A percentile compares a stretch with the other conserved stretches of the same genome.
Conservation (phyloP, 2,113 vertebrate genomes). For the Paralichthys olivaceus region DNA sequence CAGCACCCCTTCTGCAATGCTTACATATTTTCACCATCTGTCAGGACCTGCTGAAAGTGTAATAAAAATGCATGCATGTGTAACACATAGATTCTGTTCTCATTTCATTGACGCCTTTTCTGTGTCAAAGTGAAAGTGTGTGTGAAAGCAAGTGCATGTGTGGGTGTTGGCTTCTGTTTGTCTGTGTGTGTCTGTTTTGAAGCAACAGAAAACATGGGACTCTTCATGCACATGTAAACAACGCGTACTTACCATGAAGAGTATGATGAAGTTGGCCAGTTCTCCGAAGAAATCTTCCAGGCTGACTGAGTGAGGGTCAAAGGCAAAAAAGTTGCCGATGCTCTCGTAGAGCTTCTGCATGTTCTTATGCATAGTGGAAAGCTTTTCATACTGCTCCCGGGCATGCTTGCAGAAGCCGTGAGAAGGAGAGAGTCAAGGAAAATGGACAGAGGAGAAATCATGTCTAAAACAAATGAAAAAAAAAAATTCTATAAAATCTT, state of each 20-base stretch:
- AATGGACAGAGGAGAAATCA: slow-evolving; percentile 6
- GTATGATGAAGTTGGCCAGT: slow-evolving; percentile 89
- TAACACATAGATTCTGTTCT: slow-evolving; percentile 17
- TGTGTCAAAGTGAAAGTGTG: slow-evolving; percentile 17
- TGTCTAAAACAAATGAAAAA: slow-evolving; percentile 1
- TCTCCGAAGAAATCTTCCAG: slow-evolving; percentile 97
- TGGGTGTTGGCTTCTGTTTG: slow-evolving; percentile 37
- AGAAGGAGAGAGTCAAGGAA: slow-evolving; percentile 83
- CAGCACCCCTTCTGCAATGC: neutral
- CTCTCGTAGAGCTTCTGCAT: slow-evolving; percentile 95
- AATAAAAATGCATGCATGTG: neutral
- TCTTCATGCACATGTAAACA: neutral
- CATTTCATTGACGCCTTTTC: slow-evolving; percentile 21
- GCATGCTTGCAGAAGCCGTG: slow-evolving; percentile 93
- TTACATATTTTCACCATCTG: slow-evolving; percentile 10
- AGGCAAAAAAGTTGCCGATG: slow-evolving; percentile 92
- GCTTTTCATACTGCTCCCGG: slow-evolving; percentile 94
- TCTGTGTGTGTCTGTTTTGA: slow-evolving; percentile 4
- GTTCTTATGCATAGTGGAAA: slow-evolving; percentile 95
- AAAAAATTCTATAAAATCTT: neutral
- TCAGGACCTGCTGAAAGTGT: neutral
- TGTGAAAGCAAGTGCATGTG: slow-evolving; percentile 20
- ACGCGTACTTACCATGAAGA: slow-evolving; percentile 91
- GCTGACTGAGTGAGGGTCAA: slow-evolving; percentile 89
- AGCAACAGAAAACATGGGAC: neutral